Evolutionary conservation across 35 echinoderm and acorn worm genomes (phyloP), one percentile per base, ranked within the genome.

Genomic region (Heliocidaris tuberculata): DNA sequence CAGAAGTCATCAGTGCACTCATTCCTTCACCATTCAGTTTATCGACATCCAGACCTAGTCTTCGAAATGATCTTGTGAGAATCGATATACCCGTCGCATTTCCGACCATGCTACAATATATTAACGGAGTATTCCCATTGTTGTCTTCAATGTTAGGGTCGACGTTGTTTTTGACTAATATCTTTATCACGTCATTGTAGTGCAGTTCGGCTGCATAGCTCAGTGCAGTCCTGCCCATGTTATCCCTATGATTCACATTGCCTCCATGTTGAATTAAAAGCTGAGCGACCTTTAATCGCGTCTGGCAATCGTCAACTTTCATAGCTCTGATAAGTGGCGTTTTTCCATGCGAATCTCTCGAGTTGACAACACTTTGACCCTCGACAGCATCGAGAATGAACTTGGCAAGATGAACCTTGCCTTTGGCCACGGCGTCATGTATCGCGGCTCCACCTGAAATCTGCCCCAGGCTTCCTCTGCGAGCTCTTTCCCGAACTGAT

Each of bases 381-480:
- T 99, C 98, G 9, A 97, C 96, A 6, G 98, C 98, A 49, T 99
- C 98, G 19, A 99, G 65, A 86, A 99, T 99, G 71, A 99, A 99
- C 50, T 94, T 93, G 12, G 96, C 97, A 17, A 99, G 97, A 94
- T 97, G 98, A 48, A 96, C 85, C 86, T 99, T 99, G 5, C 98
- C 98, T 94, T 99, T 99, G 19, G 96, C 94, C 5, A 99, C 96
- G 31, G 98, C 98, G 47, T 97, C 97, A 78, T 99, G 96, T 11
- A 99, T 85, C 50, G 98, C 98, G 6, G 95, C 70, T 0, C 95
- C 97, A 9, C 97, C 97, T 35, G 98, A 99, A 1, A 96, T 52
- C 85, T 97, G 98, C 16, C 98, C 98, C 47, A 97, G 94, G 71
- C 98, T 99, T 27, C 93, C 94, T 9, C 97, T 90, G 2, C 96